phyloP scores from a whole-genome alignment of 2,888 invertebrate genomes.

The Notodonta ziczac region DNA sequence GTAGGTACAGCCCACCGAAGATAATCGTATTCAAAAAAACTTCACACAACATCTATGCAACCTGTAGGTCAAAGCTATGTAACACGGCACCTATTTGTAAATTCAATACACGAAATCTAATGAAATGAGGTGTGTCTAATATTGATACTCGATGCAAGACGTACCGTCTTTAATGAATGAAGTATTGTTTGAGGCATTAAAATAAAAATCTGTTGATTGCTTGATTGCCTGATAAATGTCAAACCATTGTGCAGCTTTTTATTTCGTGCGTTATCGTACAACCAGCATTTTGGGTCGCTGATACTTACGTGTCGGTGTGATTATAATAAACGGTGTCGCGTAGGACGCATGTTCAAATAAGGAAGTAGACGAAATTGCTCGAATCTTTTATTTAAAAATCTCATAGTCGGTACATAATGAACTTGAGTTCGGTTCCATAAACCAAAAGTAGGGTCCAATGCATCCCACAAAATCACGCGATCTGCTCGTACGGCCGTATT shows the following conservation, averaged over 20 bases:
- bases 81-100: background rate
- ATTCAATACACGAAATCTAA: background rate
- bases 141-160: background rate
- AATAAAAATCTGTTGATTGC: background rate
- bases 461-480: too few relatives aligned
- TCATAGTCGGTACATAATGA: conserved; percentile 9
- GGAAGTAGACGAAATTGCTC: conserved; percentile 10
- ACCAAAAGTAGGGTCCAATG: background rate
- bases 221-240: background rate
- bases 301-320: background rate
- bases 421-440: background rate
- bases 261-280: conserved; percentile 4
- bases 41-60: conserved; percentile 2
- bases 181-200: background rate
- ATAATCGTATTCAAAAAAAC: background rate
- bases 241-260: background rate
- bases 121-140: background rate
- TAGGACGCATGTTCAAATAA: conserved; percentile 9
- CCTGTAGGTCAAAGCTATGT: background rate
- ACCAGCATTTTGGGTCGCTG: background rate
- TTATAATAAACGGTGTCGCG: background rate
- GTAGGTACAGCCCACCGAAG: background rate
- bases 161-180: background rate
- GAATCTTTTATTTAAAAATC: conserved; percentile 26
- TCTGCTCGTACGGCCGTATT: too few relatives aligned